phyloP scores from a whole-genome alignment of 1,140 invertebrate genomes.

The Bombus waltoni region DNA sequence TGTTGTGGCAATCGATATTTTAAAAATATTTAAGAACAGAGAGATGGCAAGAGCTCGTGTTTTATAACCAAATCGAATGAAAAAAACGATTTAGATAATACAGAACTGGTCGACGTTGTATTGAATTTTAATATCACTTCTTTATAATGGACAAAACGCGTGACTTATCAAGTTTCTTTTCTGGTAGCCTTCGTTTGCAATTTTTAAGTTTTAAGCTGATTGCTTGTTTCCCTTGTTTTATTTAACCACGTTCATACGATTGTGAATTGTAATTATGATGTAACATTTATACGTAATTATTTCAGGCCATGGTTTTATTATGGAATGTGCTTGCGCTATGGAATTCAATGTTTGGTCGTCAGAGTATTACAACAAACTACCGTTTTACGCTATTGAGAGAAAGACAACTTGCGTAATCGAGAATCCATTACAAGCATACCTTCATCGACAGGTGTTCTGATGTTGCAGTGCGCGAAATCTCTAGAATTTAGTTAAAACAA shows the following conservation, averaged over 20 bases:
- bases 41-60: too few species aligned
- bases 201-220: neutral
- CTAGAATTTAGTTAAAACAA: neutral
- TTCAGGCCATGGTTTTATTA: conserved; percentile 66
- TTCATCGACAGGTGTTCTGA: conserved; percentile 34
- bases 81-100: too few species aligned
- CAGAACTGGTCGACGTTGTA: neutral
- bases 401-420: conserved; percentile 71
- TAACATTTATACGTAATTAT: neutral
- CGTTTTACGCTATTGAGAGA: conserved; percentile 75
- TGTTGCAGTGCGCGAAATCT: neutral
- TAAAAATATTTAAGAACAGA: too few species aligned
- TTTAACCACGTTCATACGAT: neutral
- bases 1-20: too few species aligned
- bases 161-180: neutral
- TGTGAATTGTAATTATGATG: neutral
- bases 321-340: conserved; percentile 78
- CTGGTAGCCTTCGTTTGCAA: neutral
- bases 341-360: conserved; percentile 72
- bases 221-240: neutral
- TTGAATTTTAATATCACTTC: neutral
- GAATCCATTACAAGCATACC: conserved; percentile 74
- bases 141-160: neutral
- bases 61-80: too few species aligned
- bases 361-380: conserved; percentile 65